These are phyloP conservation scores for Alcedo atthis DNA, from an alignment of 2,797 vertebrate genomes.

Conservation along the genomic window DNA sequence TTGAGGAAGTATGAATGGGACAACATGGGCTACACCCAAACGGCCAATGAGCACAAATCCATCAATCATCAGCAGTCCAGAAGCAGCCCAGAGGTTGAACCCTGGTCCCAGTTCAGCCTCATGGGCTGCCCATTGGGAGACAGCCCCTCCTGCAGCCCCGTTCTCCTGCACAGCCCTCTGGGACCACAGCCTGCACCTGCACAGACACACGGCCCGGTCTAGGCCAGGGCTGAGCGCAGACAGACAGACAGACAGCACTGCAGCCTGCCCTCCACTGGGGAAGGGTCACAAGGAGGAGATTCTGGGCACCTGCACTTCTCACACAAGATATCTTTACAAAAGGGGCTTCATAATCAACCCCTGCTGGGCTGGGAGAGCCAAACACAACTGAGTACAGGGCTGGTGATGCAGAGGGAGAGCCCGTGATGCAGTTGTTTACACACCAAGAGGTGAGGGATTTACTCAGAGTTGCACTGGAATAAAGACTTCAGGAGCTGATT, in stretches of 20 bases:
- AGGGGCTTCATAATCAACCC: background rate
- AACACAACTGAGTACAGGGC: background rate
- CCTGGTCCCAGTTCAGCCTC: fast-evolving
- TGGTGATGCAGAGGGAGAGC: background rate
- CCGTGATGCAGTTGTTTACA: fast-evolving
- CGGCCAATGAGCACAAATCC: background rate
- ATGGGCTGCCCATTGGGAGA: fast-evolving
- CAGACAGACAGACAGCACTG: background rate
- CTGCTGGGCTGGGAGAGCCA: background rate
- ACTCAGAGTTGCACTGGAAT: background rate
- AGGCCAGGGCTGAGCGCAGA: background rate
- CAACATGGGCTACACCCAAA: background rate
- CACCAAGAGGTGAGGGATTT: background rate
- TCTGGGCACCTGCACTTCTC: background rate
- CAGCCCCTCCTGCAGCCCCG: background rate
- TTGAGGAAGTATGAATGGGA: background rate
- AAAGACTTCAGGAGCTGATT: background rate
- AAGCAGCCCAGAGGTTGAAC: background rate
- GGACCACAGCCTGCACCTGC: background rate
- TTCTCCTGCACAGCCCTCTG: fast-evolving
- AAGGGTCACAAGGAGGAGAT: background rate
- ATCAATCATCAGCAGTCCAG: fast-evolving
- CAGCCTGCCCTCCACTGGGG: fast-evolving
- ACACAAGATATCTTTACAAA: background rate
- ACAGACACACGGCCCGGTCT: fast-evolving